These are phyloP conservation scores for Dolichotis patagonum DNA, from an alignment of 2,113 vertebrate species.

Conservation along the genomic window DNA sequence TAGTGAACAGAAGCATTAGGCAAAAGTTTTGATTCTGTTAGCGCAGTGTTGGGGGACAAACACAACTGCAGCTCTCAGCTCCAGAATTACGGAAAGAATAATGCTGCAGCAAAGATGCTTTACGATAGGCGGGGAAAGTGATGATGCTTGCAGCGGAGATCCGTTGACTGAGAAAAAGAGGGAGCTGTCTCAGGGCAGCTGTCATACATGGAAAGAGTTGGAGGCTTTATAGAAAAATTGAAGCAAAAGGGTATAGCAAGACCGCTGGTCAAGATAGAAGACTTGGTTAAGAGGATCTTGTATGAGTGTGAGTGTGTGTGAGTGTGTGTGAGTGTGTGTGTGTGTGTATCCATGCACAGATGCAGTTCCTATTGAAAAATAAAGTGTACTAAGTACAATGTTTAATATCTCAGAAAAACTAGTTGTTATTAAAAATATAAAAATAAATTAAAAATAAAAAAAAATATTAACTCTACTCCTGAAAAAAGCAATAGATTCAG, in stretches of 20 bases:
- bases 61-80: background rate
- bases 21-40: background rate
- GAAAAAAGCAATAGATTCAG: background rate
- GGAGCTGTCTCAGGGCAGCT: background rate
- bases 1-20: background rate
- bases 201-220: background rate
- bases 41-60: background rate
- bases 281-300: background rate
- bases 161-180: background rate
- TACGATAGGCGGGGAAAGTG: background rate
- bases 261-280: background rate
- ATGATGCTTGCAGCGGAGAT: background rate
- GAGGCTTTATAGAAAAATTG: background rate
- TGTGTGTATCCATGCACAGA: background rate
- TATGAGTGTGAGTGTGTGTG: background rate
- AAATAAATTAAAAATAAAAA: background rate
- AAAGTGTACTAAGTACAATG: background rate
- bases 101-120: accelerated
- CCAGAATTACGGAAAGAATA: background rate
- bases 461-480: background rate
- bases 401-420: background rate
- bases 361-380: background rate
- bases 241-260: background rate
- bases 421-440: background rate
- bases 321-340: background rate